Base-by-base conservation (phyloP, 2,113 vertebrate species). In the Toxotes chatareus region DNA sequence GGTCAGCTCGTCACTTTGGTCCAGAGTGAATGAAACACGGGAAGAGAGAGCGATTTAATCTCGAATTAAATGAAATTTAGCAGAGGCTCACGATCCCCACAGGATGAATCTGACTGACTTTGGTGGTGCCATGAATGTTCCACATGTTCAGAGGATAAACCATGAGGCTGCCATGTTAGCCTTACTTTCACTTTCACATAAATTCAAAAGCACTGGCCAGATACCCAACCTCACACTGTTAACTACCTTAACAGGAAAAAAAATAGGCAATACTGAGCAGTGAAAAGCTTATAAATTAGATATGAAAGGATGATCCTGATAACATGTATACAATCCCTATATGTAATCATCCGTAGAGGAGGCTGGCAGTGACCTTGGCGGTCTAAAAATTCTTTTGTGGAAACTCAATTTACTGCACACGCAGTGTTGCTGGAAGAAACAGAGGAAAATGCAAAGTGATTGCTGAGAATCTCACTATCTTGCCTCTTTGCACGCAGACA, bases 271-370 rank as follows among this genome's bases (percentile, higher is more conserved):
- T 69, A 23, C 34, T 57, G 46, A 76, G 79, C 71, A 60, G 46
- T 7, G 76, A 47, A 69, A 68, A 49, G 46, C 51, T 51, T 49
- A 72, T 81, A 59, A 85, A 89, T 82, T 66, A 84, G 75, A 80
- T 66, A 73, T 83, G 78, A 86, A 82, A 79, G 79, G 65, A 51
- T 40, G 70, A 80, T 78, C 47, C 69, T 66, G 75, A 78, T 71
- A 65, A 79, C 70, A 47, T 73, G 60, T 44, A 70, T 60, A 76
- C 62, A 80, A 74, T 64, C 57, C 55, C 51, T 36, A 68, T 36
- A 68, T 36, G 56, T 77, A 82, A 87, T 81, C 83, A 61, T 76
- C 76, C 19, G 53, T 34, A 55, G 82, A 79, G 62, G 27, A 79
- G 66, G 75, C 27, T 17, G 56, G 87, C 74, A 12, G 81, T 83